Percentiles rank a stretch among this genome's conserved stretches.
These are phyloP conservation scores for Monopterus albus DNA, from an alignment of 2,113 vertebrate species.

Conservation along the genomic window DNA sequence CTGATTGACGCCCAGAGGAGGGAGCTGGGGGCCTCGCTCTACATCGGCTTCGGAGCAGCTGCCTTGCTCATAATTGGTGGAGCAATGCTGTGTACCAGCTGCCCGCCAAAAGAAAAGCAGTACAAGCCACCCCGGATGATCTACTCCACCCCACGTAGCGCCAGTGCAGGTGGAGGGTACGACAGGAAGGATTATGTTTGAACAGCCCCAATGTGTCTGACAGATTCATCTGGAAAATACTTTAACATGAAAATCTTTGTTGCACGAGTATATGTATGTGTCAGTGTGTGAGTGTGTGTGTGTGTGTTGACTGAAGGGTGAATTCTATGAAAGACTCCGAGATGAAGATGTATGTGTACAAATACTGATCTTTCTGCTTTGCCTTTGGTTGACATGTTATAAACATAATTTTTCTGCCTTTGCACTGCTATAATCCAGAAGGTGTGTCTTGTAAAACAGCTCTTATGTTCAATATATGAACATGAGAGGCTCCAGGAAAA, in stretches of 20 bases:
- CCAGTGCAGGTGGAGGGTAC: constrained; percentile 68
- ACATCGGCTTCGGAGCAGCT: constrained; percentile 80
- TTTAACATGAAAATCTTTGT: neutral
- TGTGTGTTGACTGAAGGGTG: constrained; percentile 14
- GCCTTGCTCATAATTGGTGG: constrained; percentile 80
- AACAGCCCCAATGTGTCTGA: constrained; percentile 16
- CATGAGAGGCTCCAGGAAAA: neutral
- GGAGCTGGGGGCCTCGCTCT: constrained; percentile 81
- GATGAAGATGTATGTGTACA: constrained; percentile 73
- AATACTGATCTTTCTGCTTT: constrained; percentile 40
- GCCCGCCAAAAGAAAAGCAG: constrained; percentile 79
- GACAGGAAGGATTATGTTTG: constrained; percentile 85
- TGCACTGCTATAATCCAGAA: neutral
- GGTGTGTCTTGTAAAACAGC: too few relatives aligned
- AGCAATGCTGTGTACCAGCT: constrained; percentile 81
- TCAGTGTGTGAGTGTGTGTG: constrained; percentile 4
- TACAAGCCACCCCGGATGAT: constrained; percentile 81
- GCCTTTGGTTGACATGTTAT: constrained; percentile 32
- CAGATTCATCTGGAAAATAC: neutral
- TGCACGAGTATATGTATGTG: constrained; percentile 6
- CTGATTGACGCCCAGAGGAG: constrained; percentile 54
- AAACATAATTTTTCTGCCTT: neutral
- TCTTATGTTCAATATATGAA: neutral
- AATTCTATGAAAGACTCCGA: constrained; percentile 74
- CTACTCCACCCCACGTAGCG: constrained; percentile 76